Conservation (phyloP, 1,140 invertebrate genomes). For the Melanaphis sacchari region DNA sequence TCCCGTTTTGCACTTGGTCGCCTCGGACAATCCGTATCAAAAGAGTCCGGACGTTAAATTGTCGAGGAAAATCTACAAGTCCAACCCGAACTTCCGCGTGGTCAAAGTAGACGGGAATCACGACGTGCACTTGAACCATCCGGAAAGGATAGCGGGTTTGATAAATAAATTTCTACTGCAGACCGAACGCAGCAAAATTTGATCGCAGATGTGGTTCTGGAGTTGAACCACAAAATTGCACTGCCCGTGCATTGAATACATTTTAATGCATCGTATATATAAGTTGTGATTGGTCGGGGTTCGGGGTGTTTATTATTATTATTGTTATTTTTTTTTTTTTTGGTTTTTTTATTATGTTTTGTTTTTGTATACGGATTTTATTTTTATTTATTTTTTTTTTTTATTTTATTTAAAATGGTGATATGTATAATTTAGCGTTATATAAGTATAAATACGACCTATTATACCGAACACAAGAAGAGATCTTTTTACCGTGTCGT, state of each 20-base stretch:
- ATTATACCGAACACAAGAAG: neutral
- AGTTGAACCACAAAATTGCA: too few relatives aligned
- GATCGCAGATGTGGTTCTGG: neutral
- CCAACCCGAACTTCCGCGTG: constrained; percentile 62
- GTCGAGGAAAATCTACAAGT: constrained; percentile 60
- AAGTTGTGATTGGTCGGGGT: neutral
- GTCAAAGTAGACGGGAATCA: constrained; percentile 69
- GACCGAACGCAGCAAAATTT: constrained; percentile 26
- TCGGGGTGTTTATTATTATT: neutral
- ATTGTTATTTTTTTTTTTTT: neutral
- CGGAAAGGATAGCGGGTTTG: constrained; percentile 66
- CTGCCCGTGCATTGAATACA: too few relatives aligned
- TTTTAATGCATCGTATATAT: too few relatives aligned
- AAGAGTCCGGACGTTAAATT: constrained; percentile 40
- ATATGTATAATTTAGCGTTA: neutral
- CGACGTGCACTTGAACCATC: constrained; percentile 71
- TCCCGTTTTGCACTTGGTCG: constrained; percentile 62
- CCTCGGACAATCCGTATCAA: neutral
- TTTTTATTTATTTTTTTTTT: too few relatives aligned
- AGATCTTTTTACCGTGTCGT: neutral
- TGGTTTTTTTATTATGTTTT: neutral
- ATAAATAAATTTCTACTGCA: constrained; percentile 64
- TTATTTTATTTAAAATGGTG: neutral
- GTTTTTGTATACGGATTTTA: neutral
- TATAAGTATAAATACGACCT: neutral